A percentile compares a stretch with the other conserved stretches of the same genome.
These are phyloP conservation scores for Harpagifer antarcticus DNA, from an alignment of 2,797 vertebrate genomes.

Conservation along the genomic window DNA sequence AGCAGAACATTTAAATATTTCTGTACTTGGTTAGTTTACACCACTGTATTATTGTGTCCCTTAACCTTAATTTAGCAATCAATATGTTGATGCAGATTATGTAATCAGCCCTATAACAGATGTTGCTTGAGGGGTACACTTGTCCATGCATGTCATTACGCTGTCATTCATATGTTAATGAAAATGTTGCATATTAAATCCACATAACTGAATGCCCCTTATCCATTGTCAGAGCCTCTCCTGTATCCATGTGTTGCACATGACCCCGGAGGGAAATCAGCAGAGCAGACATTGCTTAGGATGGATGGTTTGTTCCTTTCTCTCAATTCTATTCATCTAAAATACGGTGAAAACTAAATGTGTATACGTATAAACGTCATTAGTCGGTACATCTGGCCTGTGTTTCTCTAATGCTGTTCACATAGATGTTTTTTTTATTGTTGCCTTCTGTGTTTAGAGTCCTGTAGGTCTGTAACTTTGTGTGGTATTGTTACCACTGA, in stretches of 20 bases:
- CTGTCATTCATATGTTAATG: neutral
- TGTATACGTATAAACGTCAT: neutral
- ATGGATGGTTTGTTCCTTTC: conserved; percentile 65
- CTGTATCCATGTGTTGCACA: conserved; percentile 13
- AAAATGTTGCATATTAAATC: neutral
- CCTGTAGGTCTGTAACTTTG: too few species aligned
- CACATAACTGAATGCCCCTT: neutral
- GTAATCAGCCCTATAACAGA: neutral
- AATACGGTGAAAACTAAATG: neutral
- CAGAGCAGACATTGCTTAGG: conserved; percentile 25
- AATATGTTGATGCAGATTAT: neutral
- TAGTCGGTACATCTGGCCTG: neutral
- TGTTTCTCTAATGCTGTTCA: neutral
- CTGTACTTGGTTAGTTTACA: too few species aligned
- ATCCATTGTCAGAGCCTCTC: conserved; percentile 42
- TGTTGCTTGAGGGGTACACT: neutral
- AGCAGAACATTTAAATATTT: too few species aligned
- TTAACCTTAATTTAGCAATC: neutral
- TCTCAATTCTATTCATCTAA: neutral
- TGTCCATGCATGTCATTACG: neutral
- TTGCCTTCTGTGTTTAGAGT: too few species aligned
- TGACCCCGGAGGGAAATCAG: conserved; percentile 28
- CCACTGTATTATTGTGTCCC: too few species aligned
- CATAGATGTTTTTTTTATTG: too few species aligned
- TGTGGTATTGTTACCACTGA: too few species aligned